A percentile compares a stretch with the other conserved stretches of the same genome.
phyloP scores from a whole-genome alignment of 2,113 vertebrate genomes.

The Boulengeromyrus knoepffleri region DNA sequence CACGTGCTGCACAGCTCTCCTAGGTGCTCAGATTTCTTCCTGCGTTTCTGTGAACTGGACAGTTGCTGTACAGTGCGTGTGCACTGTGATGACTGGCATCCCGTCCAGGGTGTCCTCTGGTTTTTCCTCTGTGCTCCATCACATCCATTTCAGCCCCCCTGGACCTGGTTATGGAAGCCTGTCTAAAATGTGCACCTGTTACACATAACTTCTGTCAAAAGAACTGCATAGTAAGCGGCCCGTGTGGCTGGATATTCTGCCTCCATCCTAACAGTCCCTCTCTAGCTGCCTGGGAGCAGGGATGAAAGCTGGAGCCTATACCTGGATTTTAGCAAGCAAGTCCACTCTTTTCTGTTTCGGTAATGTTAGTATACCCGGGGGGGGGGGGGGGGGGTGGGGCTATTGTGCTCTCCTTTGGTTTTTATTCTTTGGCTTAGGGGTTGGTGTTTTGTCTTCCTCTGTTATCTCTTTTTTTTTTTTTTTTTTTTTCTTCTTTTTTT shows the following conservation, averaged over 20 bases:
- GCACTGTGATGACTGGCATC: neutral
- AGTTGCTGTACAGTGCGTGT: neutral
- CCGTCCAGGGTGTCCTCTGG: neutral
- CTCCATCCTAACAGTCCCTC: neutral
- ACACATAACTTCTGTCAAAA: neutral
- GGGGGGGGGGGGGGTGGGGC: no score
- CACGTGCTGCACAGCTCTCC: neutral
- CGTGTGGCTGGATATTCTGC: neutral
- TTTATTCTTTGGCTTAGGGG: no score
- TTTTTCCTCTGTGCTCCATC: neutral
- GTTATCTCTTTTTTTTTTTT: no score
- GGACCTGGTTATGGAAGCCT: neutral
- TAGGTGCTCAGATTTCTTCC: neutral
- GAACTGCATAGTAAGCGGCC: neutral
- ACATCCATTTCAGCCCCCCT: neutral
- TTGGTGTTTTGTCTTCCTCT: no score
- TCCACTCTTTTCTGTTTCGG: no score
- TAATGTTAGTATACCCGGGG: no score
- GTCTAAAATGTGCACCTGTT: neutral
- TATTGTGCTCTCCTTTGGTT: no score
- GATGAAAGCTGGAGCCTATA: neutral
- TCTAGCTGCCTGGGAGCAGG: neutral
- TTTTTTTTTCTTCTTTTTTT: no score
- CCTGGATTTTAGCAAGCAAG: no score
- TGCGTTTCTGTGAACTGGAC: neutral